These are phyloP conservation scores for Chaetops frenatus DNA, from an alignment of 2,113 vertebrate genomes.

Conservation along the genomic window DNA sequence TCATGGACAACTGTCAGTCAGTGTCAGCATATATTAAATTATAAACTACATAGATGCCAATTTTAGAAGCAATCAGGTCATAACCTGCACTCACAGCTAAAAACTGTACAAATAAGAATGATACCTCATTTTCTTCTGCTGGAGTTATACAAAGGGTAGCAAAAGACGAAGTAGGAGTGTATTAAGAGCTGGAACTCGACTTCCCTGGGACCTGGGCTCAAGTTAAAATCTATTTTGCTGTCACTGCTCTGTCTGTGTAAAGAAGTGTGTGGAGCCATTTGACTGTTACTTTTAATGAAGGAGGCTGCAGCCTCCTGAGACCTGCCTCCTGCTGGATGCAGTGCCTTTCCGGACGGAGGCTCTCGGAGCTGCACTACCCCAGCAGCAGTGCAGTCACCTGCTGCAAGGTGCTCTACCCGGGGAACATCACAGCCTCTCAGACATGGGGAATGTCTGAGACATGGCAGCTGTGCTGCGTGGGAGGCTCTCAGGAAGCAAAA, in stretches of 20 bases:
- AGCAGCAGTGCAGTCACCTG: not conserved
- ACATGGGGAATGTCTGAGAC: not conserved
- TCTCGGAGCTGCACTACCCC: not conserved
- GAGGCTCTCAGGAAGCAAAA: not conserved
- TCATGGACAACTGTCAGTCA: constrained; percentile 4
- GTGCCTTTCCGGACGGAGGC: not conserved
- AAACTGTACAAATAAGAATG: constrained; percentile 39
- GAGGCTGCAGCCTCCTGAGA: not conserved
- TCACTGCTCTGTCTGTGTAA: not conserved
- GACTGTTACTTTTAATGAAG: not conserved
- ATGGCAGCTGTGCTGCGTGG: not conserved
- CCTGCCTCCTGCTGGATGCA: not conserved
- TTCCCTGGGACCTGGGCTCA: not conserved
- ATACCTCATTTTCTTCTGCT: constrained; percentile 47
- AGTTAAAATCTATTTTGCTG: not conserved
- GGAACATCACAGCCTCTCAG: not conserved
- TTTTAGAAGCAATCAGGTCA: constrained; percentile 33
- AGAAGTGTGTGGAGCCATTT: not conserved
- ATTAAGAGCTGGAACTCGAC: not conserved
- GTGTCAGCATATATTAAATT: constrained; percentile 53
- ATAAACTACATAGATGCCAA: constrained; percentile 33
- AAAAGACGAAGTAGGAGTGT: constrained; percentile 10
- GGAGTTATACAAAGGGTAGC: constrained; percentile 24
- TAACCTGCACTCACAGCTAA: constrained; percentile 33
- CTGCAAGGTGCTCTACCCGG: rapidly evolving